phyloP scores from a whole-genome alignment of 2,113 vertebrate species.

The Centropus bengalensis region DNA sequence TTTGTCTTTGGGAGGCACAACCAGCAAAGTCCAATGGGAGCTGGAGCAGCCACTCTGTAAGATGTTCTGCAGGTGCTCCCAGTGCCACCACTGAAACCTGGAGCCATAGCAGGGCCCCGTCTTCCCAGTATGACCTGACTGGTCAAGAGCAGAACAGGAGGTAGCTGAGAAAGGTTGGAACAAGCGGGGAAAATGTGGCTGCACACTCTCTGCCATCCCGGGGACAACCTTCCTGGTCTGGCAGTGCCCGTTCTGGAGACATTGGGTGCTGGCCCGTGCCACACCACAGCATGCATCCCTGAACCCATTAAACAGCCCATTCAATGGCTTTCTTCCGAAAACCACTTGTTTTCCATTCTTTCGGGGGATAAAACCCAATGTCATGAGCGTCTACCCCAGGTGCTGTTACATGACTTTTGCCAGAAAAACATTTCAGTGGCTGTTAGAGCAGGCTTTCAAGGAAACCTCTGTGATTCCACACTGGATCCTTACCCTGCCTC shows the following conservation, averaged over 20 bases:
- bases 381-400: background rate
- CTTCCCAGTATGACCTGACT: background rate
- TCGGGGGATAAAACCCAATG: background rate
- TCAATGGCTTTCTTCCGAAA: background rate
- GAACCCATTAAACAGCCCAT: background rate
- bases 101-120: background rate
- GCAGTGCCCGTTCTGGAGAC: background rate
- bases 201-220: background rate
- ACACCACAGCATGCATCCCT: background rate
- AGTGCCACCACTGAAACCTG: background rate
- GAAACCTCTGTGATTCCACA: background rate
- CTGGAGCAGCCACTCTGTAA: background rate
- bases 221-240: background rate
- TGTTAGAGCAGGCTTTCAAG: background rate
- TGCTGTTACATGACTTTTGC: background rate
- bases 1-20: background rate
- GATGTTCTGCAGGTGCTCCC: background rate
- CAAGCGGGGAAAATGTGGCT: background rate
- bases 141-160: background rate
- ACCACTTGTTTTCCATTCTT: background rate
- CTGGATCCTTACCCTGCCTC: background rate
- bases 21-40: rapidly evolving
- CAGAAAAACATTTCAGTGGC: background rate
- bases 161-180: background rate
- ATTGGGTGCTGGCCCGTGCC: background rate